These are phyloP conservation scores for Artibeus jamaicensis DNA, from an alignment of 2,797 vertebrate species.

Conservation along the genomic window DNA sequence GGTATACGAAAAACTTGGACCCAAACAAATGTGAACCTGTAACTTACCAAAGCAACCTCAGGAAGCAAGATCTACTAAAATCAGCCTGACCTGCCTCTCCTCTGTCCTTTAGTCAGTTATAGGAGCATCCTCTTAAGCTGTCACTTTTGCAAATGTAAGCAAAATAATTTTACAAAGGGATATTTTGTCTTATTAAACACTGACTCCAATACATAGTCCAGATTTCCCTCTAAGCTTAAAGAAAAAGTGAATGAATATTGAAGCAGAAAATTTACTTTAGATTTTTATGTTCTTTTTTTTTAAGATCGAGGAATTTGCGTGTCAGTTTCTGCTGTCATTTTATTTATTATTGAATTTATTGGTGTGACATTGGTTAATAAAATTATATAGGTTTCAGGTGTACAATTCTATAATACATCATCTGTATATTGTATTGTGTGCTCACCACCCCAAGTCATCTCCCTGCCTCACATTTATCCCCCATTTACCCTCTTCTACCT, in stretches of 20 bases:
- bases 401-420: not conserved
- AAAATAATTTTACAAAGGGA: slow-evolving; percentile 71
- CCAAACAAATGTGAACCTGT: slow-evolving; percentile 62
- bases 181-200: slow-evolving; percentile 72
- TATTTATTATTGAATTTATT: not conserved
- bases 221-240: slow-evolving; percentile 76
- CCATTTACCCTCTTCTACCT: not conserved
- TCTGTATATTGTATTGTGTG: not conserved
- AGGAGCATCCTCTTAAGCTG: slow-evolving; percentile 63
- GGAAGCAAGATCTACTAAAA: slow-evolving; percentile 5
- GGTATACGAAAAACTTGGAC: slow-evolving; percentile 54
- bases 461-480: not conserved
- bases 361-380: not conserved
- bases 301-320: not conserved
- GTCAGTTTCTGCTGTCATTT: not conserved
- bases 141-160: slow-evolving; percentile 66
- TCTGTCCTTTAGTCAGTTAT: slow-evolving; percentile 22
- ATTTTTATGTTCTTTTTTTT: slow-evolving; percentile 51
- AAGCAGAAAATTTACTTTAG: slow-evolving; percentile 77
- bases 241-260: slow-evolving; percentile 72
- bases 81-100: not conserved
- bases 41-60: slow-evolving; percentile 5
- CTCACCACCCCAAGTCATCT: not conserved
- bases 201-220: slow-evolving; percentile 69
- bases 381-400: not conserved